Percentiles rank a stretch among this genome's conserved stretches.
Conservation (phyloP, 2,797 vertebrate species). For the Erithacus rubecula region DNA sequence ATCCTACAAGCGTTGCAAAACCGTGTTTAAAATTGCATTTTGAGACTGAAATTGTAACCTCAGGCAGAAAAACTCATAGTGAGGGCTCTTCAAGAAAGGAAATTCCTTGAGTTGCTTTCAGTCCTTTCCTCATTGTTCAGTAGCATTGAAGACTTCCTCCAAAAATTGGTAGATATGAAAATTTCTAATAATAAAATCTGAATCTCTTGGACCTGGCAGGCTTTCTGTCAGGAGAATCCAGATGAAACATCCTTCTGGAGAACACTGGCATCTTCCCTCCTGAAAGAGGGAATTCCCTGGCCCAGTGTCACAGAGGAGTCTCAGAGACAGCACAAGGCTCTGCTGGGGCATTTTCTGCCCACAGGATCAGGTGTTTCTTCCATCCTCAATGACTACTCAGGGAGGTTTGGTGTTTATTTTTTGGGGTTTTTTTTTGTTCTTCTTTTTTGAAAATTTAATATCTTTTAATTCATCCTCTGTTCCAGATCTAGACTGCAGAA, state of each 20-base stretch:
- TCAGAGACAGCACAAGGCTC: background rate
- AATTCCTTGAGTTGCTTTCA: background rate
- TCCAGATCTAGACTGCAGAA: background rate
- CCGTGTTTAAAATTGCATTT: background rate
- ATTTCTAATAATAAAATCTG: background rate
- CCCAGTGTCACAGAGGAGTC: background rate
- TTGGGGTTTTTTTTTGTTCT: fast-evolving
- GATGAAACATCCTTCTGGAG: background rate
- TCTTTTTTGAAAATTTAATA: background rate
- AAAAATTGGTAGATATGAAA: background rate
- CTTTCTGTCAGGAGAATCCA: background rate
- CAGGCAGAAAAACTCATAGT: background rate
- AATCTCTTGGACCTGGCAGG: background rate
- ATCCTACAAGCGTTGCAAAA: background rate
- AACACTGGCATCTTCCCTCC: background rate
- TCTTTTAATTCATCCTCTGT: background rate
- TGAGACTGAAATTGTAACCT: background rate
- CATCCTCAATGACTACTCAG: background rate
- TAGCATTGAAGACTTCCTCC: background rate
- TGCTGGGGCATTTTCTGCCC: background rate
- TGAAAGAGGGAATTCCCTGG: background rate
- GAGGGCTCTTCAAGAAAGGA: background rate
- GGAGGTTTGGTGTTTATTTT: too few relatives aligned
- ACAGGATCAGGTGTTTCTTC: background rate
- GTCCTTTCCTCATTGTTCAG: background rate